These are phyloP conservation scores for Falcaria lacertinaria DNA, from an alignment of 2,888 invertebrate genomes.

Conservation along the genomic window DNA sequence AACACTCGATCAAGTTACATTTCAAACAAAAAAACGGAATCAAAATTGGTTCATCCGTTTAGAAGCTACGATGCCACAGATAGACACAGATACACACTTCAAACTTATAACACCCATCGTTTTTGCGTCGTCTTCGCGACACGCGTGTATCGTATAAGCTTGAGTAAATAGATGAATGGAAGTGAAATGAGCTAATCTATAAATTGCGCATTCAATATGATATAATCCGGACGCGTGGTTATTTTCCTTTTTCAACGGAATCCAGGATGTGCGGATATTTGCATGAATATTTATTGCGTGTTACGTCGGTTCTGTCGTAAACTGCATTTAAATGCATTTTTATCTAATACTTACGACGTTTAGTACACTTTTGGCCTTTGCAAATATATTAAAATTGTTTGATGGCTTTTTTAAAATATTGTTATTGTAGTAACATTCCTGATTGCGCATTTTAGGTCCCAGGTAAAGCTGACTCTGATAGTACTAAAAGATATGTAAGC, in stretches of 20 bases:
- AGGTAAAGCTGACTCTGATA: too few species aligned
- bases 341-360: constrained; percentile 43
- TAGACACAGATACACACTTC: too few species aligned
- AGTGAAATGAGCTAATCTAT: constrained; percentile 3
- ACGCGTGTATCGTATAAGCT: too few species aligned
- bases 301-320: constrained; percentile 60
- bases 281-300: constrained; percentile 74
- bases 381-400: background rate
- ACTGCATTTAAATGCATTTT: constrained; percentile 72
- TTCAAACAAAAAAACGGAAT: too few species aligned
- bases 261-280: constrained; percentile 72
- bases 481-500: too few species aligned
- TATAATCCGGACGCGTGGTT: constrained; percentile 63
- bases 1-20: too few species aligned
- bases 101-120: too few species aligned
- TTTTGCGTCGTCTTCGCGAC: too few species aligned
- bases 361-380: constrained; percentile 2
- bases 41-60: too few species aligned
- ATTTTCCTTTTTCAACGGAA: constrained; percentile 74
- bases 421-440: background rate
- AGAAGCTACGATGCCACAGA: too few species aligned
- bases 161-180: background rate
- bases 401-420: background rate
- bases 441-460: too few species aligned
- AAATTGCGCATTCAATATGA: constrained; percentile 21